These are phyloP conservation scores for Rhopilema esculentum DNA, from an alignment of 30 jellyfish, hydroid and myxozoan species.

Conservation along the genomic window DNA sequence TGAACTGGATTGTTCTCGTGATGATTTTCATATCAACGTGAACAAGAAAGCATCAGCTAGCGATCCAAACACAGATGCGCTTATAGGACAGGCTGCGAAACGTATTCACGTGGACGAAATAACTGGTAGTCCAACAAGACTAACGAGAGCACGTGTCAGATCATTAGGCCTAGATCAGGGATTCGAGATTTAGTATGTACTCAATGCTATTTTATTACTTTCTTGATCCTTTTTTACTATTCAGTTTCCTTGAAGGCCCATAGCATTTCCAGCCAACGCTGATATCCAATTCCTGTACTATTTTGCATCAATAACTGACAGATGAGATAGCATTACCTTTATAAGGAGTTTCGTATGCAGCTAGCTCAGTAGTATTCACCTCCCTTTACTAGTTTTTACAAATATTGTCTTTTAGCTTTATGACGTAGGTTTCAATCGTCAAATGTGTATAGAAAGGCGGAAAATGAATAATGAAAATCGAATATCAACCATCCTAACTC, in stretches of 20 bases:
- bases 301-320: no score
- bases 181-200: neutral
- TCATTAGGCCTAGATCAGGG: constrained; percentile 48
- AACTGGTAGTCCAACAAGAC: constrained; percentile 51
- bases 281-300: no score
- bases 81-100: neutral
- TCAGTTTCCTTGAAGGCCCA: neutral
- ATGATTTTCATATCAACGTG: neutral
- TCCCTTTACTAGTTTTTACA: no score
- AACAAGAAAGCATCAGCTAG: neutral
- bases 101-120: constrained; percentile 2
- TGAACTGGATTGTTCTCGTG: neutral
- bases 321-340: no score
- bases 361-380: no score
- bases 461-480: no score
- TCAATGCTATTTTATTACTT: neutral
- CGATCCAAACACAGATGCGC: constrained; percentile 1
- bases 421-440: no score
- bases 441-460: no score
- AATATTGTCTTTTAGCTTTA: no score
- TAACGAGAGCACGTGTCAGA: constrained; percentile 65
- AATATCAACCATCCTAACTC: no score
- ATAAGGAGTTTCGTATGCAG: no score
- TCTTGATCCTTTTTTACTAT: neutral
- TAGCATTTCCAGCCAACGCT: no score